Evolutionary conservation across 2,113 vertebrate genomes (phyloP).

Genomic region (Tenrec ecaudatus): DNA sequence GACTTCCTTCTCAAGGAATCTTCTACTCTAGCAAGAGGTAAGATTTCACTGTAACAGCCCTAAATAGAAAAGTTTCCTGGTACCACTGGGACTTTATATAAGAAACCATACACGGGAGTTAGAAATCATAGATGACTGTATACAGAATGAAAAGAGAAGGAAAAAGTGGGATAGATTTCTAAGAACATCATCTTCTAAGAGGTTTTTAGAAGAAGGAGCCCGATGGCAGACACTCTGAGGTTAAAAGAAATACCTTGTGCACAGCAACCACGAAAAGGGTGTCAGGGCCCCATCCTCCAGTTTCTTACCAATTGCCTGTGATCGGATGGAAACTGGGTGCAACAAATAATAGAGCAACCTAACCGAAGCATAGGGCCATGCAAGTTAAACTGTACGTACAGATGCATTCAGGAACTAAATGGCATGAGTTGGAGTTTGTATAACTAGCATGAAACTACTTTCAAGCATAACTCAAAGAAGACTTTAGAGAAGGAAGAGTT

Average conservation of each 20-base stretch:
- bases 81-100: not conserved
- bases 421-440: not conserved
- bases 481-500: not conserved
- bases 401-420: not conserved
- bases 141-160: constrained; percentile 5
- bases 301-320: not conserved
- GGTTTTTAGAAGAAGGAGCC: not conserved
- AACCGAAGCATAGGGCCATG: not conserved
- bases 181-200: not conserved
- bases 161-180: not conserved
- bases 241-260: not conserved
- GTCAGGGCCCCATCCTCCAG: not conserved
- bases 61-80: too few species aligned
- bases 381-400: not conserved
- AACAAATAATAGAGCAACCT: not conserved
- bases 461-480: not conserved
- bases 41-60: too few species aligned
- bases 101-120: too few species aligned
- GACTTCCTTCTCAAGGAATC: too few species aligned
- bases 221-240: not conserved
- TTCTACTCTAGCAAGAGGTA: too few species aligned
- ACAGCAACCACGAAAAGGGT: not conserved
- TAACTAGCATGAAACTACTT: constrained; percentile 8
- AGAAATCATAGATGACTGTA: not conserved
- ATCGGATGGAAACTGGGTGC: not conserved